Percentiles rank a stretch among this genome's conserved stretches.
Evolutionary conservation across 2,797 vertebrate species (phyloP).

Genomic region (Coluber constrictor): DNA sequence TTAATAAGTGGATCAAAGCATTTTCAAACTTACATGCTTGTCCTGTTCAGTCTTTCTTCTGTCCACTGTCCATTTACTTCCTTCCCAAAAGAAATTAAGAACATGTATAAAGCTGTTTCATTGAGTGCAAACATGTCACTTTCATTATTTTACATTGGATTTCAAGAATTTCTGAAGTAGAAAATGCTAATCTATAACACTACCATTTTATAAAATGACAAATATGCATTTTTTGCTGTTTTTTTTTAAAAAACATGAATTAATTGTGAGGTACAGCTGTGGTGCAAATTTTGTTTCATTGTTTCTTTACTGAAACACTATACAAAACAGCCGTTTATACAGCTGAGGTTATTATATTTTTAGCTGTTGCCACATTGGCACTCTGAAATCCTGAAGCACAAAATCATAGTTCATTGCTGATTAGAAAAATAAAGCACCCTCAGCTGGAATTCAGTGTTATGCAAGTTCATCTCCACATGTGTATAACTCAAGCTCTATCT

Average conservation of each 20-base stretch:
- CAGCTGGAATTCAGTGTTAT: neutral
- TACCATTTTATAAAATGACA: neutral
- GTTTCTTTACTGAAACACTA: neutral
- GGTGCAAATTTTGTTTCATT: neutral
- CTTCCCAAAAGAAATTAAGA: neutral
- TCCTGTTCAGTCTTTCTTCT: neutral
- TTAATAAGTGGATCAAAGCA: neutral
- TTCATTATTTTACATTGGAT: neutral
- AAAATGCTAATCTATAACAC: neutral
- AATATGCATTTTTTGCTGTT: neutral
- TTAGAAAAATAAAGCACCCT: neutral
- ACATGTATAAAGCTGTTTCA: neutral
- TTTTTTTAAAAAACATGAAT: neutral
- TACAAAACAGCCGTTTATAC: neutral
- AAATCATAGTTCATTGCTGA: neutral
- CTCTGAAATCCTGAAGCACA: neutral
- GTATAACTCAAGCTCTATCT: neutral
- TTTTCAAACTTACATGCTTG: neutral
- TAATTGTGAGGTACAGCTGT: neutral
- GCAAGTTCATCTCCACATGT: neutral
- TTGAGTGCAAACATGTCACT: neutral
- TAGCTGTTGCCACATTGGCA: neutral
- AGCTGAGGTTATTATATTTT: neutral
- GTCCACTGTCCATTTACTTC: neutral
- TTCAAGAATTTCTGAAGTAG: neutral